Evolutionary conservation across 1,140 invertebrate genomes (phyloP).

Genomic region (Microplitis demolitor): DNA sequence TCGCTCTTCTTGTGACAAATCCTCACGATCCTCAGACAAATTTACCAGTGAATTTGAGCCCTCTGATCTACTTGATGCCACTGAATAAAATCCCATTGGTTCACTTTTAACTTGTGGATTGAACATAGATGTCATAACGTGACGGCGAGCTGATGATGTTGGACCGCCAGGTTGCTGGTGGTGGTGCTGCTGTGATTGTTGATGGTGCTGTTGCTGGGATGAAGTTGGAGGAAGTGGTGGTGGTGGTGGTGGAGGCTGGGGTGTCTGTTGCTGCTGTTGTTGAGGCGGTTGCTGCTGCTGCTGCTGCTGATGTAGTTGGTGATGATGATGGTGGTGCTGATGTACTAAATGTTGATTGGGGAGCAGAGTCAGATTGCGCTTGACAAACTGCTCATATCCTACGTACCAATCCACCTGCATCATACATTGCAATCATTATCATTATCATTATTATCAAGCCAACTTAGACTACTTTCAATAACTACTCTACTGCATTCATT

Average conservation of each 20-base stretch:
- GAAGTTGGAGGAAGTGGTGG: slow-evolving; percentile 31
- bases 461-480: too few species aligned
- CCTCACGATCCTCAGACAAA: slow-evolving; percentile 55
- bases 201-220: slow-evolving; percentile 35
- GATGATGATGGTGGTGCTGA: slow-evolving; percentile 35
- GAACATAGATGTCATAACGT: slow-evolving; percentile 66
- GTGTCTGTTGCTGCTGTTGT: slow-evolving; percentile 31
- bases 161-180: slow-evolving; percentile 31
- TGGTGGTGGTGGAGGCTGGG: slow-evolving; percentile 27
- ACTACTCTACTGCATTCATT: too few species aligned
- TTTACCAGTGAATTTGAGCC: slow-evolving; percentile 59
- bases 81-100: slow-evolving; percentile 67
- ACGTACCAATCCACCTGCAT: slow-evolving; percentile 62
- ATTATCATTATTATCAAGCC: neutral
- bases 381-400: slow-evolving; percentile 64
- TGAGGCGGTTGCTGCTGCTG: neutral
- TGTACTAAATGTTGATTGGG: slow-evolving; percentile 50
- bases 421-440: slow-evolving; percentile 27
- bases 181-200: slow-evolving; percentile 35
- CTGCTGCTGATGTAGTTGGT: slow-evolving; percentile 25
- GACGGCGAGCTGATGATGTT: slow-evolving; percentile 29
- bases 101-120: slow-evolving; percentile 72
- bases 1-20: slow-evolving; percentile 61
- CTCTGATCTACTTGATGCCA: slow-evolving; percentile 58
- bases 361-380: slow-evolving; percentile 64